Base-by-base conservation (phyloP, 1,140 invertebrate genomes). In the Palaemon carinicauda region DNA sequence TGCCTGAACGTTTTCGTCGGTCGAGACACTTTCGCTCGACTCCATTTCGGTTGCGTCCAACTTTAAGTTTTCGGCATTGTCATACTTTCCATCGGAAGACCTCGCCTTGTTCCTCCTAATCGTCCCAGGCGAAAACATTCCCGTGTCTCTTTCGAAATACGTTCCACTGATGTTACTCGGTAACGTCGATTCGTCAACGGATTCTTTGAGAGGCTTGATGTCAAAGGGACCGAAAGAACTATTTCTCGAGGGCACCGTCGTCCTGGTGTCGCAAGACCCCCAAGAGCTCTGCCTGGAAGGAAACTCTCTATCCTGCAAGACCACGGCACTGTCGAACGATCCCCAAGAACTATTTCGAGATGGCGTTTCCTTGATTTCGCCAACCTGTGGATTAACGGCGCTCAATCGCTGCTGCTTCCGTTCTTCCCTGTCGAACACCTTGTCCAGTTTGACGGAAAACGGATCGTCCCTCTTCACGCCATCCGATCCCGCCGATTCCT, bases 261-360 rank as follows among this genome's bases (percentile, higher is more conserved):
- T 94, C 19, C 95, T 95, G 90, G 95, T 95, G 91, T 96, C 95
- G 91, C 95, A 95, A 27, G 95, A 96, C 90, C 95, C 95, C 94
- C 95, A 96, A 3, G 95, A 96, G 91, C 94, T 95, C 90, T 96
- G 95, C 29, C 95, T 91, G 88, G 94, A 94, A 24, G 92, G 92
- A 71, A 93, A 92, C 71, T 92, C 92, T 89, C 91, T 86, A 90
- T 90, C 86, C 91, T 82, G 84, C 21, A 89, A 60, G n/a, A 83
- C 88, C 29, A 89, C 81, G 41, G 88, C 88, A 82, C 88, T 94
- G 90, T 95, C 95, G 52, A 94, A 94, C 5, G 95, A 95, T 74
- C 96, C 95, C 95, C 95, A 96, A 31, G 96, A 96, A 89, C 95
- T 95, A 91, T 96, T 95, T 29, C 96, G 93, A 15, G 82, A 88